These are phyloP conservation scores for Echinops telfairi DNA, from an alignment of 2,113 vertebrate species.

Conservation along the genomic window DNA sequence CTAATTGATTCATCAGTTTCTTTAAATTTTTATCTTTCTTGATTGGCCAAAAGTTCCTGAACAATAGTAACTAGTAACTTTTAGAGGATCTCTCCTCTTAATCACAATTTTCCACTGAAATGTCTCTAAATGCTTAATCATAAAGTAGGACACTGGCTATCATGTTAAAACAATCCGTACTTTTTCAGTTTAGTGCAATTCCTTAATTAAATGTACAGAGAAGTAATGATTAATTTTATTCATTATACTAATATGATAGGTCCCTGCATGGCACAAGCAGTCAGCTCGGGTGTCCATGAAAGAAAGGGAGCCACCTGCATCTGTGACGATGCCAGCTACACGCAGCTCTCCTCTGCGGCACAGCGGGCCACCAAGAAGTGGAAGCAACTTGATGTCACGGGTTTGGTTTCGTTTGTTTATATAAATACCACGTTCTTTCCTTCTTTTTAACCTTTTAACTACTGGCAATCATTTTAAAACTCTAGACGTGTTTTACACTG, in stretches of 20 bases:
- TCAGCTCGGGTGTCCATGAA: neutral
- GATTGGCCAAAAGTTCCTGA: conserved; percentile 31
- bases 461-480: neutral
- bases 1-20: neutral
- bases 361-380: neutral
- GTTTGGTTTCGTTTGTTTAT: neutral
- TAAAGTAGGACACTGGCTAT: neutral
- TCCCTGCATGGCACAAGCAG: too few relatives aligned
- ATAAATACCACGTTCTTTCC: neutral
- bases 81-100: neutral
- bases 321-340: neutral
- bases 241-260: too few relatives aligned
- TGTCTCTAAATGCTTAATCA: neutral
- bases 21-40: neutral
- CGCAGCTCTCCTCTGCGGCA: neutral
- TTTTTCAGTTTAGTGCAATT: neutral
- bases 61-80: neutral
- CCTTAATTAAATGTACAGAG: conserved; percentile 26
- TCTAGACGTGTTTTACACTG: neutral
- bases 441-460: too few relatives aligned
- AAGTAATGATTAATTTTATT: neutral
- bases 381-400: neutral
- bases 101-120: neutral
- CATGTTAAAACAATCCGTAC: neutral
- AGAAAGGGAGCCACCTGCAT: neutral